These are phyloP conservation scores for Erpornis zantholeuca DNA, from an alignment of 2,113 vertebrate species.

Conservation along the genomic window DNA sequence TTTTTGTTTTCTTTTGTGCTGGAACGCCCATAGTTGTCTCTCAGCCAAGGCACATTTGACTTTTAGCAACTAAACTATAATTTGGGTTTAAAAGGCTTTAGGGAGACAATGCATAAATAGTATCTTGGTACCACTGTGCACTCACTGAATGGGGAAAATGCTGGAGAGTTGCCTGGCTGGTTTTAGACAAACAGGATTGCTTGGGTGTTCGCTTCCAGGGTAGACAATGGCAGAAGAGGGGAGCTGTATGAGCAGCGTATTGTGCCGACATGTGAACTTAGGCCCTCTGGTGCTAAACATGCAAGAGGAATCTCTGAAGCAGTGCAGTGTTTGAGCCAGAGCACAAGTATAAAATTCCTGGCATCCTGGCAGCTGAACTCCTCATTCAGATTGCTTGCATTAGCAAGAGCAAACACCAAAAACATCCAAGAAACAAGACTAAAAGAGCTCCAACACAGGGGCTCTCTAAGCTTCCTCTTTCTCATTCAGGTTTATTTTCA, in stretches of 20 bases:
- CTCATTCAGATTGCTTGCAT: not conserved
- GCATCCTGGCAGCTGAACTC: not conserved
- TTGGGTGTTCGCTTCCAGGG: not conserved
- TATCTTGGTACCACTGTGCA: not conserved
- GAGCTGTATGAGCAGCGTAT: not conserved
- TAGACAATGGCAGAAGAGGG: not conserved
- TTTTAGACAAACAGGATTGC: slow-evolving; percentile 9
- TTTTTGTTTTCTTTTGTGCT: not conserved
- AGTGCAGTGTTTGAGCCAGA: not conserved
- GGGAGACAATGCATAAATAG: slow-evolving; percentile 30
- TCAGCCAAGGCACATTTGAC: slow-evolving; percentile 8
- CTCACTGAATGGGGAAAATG: slow-evolving; percentile 8
- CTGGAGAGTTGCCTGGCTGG: slow-evolving; percentile 19
- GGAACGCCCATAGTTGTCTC: not conserved
- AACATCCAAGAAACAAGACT: not conserved
- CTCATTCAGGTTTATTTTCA: slow-evolving; percentile 1
- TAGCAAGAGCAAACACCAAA: not conserved
- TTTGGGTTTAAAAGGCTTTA: slow-evolving; percentile 38
- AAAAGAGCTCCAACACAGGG: not conserved
- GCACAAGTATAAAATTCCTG: not conserved
- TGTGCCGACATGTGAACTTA: not conserved
- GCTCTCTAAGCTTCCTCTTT: not conserved
- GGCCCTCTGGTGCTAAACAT: not conserved
- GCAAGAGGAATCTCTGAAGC: not conserved
- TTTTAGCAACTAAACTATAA: slow-evolving; percentile 15